Conservation (phyloP, 2,797 vertebrate genomes). For the Carapus acus region DNA sequence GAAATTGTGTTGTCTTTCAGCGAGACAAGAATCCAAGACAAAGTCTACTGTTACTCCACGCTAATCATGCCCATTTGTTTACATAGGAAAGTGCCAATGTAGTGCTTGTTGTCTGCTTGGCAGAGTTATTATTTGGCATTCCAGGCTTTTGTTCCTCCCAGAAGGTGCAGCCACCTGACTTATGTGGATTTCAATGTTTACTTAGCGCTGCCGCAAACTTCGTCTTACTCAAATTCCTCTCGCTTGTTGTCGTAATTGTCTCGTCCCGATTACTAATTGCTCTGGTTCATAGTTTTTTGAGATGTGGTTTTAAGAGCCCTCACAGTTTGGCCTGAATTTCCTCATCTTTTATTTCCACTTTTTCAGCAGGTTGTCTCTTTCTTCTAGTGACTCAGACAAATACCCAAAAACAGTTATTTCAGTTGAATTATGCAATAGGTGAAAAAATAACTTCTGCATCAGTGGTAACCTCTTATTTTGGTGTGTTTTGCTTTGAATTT, state of each 20-base stretch:
- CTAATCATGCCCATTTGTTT: not conserved
- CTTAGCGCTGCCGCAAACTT: not conserved
- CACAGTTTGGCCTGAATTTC: too few species aligned
- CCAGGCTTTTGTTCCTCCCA: not conserved
- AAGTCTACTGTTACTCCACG: conserved; percentile 1
- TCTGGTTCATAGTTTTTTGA: too few species aligned
- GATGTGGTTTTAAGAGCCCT: too few species aligned
- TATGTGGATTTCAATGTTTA: not conserved
- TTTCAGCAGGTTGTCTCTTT: too few species aligned
- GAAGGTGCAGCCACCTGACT: not conserved
- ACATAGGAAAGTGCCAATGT: not conserved
- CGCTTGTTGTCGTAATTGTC: too few species aligned
- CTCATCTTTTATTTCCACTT: too few species aligned
- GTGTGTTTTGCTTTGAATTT: not conserved
- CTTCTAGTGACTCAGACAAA: too few species aligned
- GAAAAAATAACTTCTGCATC: not conserved
- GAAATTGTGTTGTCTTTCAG: not conserved
- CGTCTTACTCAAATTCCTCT: too few species aligned
- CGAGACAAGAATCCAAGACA: not conserved
- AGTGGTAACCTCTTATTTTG: not conserved
- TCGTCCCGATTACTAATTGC: too few species aligned
- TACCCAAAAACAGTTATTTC: not conserved
- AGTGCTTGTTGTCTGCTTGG: not conserved
- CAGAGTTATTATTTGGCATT: not conserved
- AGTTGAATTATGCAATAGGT: not conserved